These are phyloP conservation scores for Notechis scutatus DNA, from an alignment of 2,113 vertebrate genomes.

Conservation along the genomic window DNA sequence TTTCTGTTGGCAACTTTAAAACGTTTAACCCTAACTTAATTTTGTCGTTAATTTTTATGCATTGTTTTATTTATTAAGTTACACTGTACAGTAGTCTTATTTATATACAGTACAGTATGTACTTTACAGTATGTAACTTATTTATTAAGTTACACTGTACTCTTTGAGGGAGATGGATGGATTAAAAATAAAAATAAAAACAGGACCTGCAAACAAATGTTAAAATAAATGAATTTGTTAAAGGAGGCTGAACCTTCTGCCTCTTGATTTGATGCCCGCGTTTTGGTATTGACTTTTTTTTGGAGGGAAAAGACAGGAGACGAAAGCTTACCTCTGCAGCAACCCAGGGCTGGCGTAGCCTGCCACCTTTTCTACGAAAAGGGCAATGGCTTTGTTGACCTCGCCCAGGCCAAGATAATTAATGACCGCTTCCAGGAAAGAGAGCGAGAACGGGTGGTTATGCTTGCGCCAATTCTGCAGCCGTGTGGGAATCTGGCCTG, in stretches of 20 bases:
- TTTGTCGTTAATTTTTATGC: no score
- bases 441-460: slow-evolving; percentile 78
- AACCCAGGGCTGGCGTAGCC: slow-evolving; percentile 59
- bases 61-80: no score
- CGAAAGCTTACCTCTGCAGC: slow-evolving; percentile 58
- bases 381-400: slow-evolving; percentile 85
- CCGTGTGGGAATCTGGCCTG: slow-evolving; percentile 70
- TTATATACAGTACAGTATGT: no score
- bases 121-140: no score
- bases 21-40: no score
- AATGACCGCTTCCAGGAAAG: slow-evolving; percentile 84
- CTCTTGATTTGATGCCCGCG: background rate
- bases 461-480: slow-evolving; percentile 71
- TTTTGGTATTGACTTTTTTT: no score
- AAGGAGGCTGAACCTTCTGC: background rate
- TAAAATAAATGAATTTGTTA: background rate
- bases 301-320: background rate
- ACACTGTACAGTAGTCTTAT: no score
- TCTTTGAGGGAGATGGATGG: no score
- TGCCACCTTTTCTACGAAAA: slow-evolving; percentile 79
- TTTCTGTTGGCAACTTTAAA: no score
- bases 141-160: no score
- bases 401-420: slow-evolving; percentile 85
- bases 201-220: no score
- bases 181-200: no score